A percentile compares a stretch with the other conserved stretches of the same genome.
These are phyloP conservation scores for Orchesellides sinensis DNA, from an alignment of 2,888 invertebrate genomes.

Conservation along the genomic window DNA sequence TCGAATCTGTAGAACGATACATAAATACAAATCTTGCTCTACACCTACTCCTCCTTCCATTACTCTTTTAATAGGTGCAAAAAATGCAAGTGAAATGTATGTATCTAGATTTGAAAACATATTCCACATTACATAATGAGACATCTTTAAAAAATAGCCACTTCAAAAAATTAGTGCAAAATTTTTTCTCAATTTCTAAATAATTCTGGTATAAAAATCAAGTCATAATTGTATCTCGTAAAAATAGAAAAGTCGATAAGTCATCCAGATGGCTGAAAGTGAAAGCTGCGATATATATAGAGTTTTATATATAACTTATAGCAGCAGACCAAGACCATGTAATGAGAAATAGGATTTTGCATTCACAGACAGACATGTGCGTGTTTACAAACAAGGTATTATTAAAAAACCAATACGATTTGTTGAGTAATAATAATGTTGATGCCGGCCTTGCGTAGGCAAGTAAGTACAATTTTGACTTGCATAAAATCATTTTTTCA, in stretches of 20 bases:
- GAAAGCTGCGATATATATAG: slow-evolving; percentile 29
- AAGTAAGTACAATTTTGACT: slow-evolving; percentile 31
- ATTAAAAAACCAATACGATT: slow-evolving; percentile 50
- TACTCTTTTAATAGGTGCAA: background rate
- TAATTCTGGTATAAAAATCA: slow-evolving; percentile 16
- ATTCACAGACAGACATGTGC: slow-evolving; percentile 33
- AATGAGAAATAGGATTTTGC: slow-evolving; percentile 43
- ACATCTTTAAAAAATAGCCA: slow-evolving; percentile 2
- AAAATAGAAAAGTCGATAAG: slow-evolving; percentile 52
- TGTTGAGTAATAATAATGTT: slow-evolving; percentile 30
- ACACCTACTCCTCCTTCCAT: slow-evolving; percentile 29
- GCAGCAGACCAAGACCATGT: slow-evolving; percentile 46
- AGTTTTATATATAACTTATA: slow-evolving; percentile 11
- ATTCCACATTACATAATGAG: background rate
- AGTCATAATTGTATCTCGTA: slow-evolving; percentile 20
- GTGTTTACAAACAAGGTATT: slow-evolving; percentile 46
- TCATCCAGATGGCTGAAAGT: slow-evolving; percentile 63
- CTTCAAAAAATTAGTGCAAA: slow-evolving; percentile 5
- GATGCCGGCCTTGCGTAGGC: slow-evolving; percentile 57
- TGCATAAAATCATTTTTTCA: background rate
- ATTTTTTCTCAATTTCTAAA: slow-evolving; percentile 50
- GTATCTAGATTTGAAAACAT: background rate
- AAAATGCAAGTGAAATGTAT: background rate
- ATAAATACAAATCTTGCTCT: slow-evolving; percentile 24
- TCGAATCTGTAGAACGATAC: slow-evolving; percentile 9